Evolutionary conservation across 2,797 vertebrate genomes (phyloP), one percentile per base, ranked within the genome.

Genomic region (Cygnus olor): DNA sequence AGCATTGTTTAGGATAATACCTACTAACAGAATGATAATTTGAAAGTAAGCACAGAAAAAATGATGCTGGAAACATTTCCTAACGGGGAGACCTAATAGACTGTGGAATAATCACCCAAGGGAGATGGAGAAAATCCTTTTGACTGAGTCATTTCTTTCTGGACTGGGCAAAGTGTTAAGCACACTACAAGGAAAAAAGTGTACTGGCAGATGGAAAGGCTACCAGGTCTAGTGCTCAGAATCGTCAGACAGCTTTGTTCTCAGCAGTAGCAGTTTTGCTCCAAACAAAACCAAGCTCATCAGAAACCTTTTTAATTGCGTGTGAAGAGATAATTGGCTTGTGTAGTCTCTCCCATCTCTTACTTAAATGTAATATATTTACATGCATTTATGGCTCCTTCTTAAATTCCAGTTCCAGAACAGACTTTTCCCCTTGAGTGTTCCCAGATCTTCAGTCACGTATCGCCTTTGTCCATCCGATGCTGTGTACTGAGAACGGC

Each of bases 91-190:
- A 85, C 54, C 70, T 63, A 70, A 72, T 3, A 90, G 38, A 30
- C 40, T 84, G 44, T 82, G 78, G 81, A 82, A 92, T 82, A 91
- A 73, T 93, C 42, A 72, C 82, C 72, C 77, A 65, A 65, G 79
- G 68, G 69, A 87, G 40, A 85, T 14, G 47, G 61, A 92, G 76
- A 63, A 89, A 91, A 70, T 61, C 58, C 57, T 87, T 92, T 47
- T 80, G 56, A 53, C 81, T 90, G 93, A 95, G 93, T 97, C 53
- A 91, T 78, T 89, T 86, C 34, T 88, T 88, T 93, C 80, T 87
- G 93, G 88, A 80, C 22, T 44, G 32, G 20, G 63, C 8, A 32
- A 92, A 91, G 61, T 15, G 44, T 58, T 79, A 85, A 92, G 85
- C 17, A 65, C 27, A 30, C 45, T 58, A n/a, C 24, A 60, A 70